Evolutionary conservation across 53 echinoderm and acorn worm species (phyloP).

Genomic region (Holothuria leucospilota): DNA sequence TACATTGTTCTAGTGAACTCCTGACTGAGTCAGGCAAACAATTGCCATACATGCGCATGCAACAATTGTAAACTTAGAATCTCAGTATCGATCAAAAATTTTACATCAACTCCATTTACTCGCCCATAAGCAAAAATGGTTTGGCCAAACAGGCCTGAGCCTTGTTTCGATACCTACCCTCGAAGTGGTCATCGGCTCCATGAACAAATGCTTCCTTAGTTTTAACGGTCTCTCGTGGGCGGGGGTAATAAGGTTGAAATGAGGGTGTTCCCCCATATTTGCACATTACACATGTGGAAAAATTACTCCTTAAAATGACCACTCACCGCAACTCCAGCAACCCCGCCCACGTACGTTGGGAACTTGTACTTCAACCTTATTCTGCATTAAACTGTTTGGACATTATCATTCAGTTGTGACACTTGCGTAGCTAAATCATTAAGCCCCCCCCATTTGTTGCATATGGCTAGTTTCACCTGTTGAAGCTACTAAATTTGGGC

Average conservation of each 20-base stretch:
- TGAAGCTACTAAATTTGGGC: too few species aligned
- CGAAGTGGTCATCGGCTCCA: slow-evolving; percentile 8
- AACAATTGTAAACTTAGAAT: slow-evolving; percentile 8
- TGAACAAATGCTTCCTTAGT: background rate
- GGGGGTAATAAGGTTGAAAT: too few species aligned
- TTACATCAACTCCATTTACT: background rate
- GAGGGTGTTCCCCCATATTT: background rate
- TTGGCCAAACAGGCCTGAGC: background rate
- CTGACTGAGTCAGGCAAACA: too few species aligned
- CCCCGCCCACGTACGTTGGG: background rate
- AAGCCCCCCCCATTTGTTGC: too few species aligned
- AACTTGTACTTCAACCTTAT: background rate
- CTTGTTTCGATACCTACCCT: background rate
- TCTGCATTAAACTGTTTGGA: background rate
- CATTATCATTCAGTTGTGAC: too few species aligned
- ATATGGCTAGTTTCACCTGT: too few species aligned
- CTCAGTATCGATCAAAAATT: slow-evolving; percentile 23
- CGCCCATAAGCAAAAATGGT: background rate
- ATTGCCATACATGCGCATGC: background rate
- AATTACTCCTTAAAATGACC: background rate
- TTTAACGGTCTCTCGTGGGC: slow-evolving; percentile 1
- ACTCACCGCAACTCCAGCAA: too few species aligned
- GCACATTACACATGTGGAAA: background rate
- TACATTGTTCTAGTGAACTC: too few species aligned
- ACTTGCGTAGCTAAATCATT: too few species aligned